Conservation (phyloP, 2,888 invertebrate species). For the Notodonta dromedarius region DNA sequence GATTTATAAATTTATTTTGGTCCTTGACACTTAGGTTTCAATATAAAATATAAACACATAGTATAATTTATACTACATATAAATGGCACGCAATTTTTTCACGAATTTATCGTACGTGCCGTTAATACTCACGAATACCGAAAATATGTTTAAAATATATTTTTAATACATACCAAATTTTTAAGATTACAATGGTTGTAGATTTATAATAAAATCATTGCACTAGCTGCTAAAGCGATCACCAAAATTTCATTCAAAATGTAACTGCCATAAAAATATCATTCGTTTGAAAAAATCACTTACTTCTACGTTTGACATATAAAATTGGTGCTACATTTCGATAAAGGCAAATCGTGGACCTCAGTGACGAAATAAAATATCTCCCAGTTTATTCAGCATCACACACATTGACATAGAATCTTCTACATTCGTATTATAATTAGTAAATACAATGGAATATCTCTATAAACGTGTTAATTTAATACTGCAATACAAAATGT, state of each 20-base stretch:
- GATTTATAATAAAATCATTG: slow-evolving; percentile 53
- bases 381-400: slow-evolving; percentile 16
- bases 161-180: slow-evolving; percentile 31
- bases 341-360: slow-evolving; percentile 56
- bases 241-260: slow-evolving; percentile 63
- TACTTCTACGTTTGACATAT: slow-evolving; percentile 60
- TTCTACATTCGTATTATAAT: slow-evolving; percentile 4
- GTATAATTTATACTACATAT: slow-evolving; percentile 37
- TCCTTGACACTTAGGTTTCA: slow-evolving; percentile 63
- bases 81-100: slow-evolving; percentile 48
- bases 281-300: slow-evolving; percentile 52
- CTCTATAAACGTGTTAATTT: slow-evolving; percentile 36
- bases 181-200: slow-evolving; percentile 37
- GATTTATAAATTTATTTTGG: slow-evolving; percentile 58
- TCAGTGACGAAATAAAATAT: slow-evolving; percentile 32
- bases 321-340: slow-evolving; percentile 66
- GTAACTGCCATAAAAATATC: slow-evolving; percentile 61
- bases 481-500: slow-evolving; percentile 50
- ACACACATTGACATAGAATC: slow-evolving; percentile 14
- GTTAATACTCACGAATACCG: slow-evolving; percentile 42
- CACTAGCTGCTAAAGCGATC: slow-evolving; percentile 79
- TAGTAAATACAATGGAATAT: slow-evolving; percentile 20
- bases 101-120: slow-evolving; percentile 45
- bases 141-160: slow-evolving; percentile 43
- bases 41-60: slow-evolving; percentile 45